Conservation (phyloP, 2,797 vertebrate genomes). For the Eospalax fontanierii region DNA sequence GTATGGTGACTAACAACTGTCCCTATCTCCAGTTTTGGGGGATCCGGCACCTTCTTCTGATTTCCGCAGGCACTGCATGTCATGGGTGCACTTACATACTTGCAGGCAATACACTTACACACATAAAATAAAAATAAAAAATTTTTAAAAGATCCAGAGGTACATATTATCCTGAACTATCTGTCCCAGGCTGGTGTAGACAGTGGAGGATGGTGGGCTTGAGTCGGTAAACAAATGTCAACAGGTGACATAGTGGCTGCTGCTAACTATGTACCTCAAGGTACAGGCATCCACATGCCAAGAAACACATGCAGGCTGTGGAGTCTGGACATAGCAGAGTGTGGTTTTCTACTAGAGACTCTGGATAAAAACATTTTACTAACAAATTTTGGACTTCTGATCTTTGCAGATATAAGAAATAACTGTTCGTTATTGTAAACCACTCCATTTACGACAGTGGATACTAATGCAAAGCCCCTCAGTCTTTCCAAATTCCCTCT, state of each 20-base stretch:
- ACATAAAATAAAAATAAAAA: too few species aligned
- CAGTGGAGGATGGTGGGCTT: not conserved
- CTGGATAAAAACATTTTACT: not conserved
- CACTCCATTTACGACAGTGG: not conserved
- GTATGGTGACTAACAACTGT: too few species aligned
- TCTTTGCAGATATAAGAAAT: not conserved
- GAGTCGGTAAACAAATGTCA: not conserved
- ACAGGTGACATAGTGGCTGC: fast-evolving
- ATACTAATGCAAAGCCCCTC: not conserved
- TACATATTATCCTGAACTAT: not conserved
- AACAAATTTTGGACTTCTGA: not conserved
- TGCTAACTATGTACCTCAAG: not conserved
- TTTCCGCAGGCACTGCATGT: too few species aligned
- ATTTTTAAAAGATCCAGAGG: not conserved
- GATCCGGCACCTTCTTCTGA: too few species aligned
- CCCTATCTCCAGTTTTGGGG: too few species aligned
- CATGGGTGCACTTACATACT: too few species aligned
- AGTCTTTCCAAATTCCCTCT: not conserved
- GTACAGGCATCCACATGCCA: not conserved
- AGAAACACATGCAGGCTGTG: not conserved
- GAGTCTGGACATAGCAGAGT: not conserved
- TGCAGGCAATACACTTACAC: too few species aligned
- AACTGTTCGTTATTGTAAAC: not conserved
- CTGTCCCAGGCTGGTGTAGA: not conserved
- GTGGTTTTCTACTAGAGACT: too few species aligned